Base-by-base conservation (phyloP, 2,113 vertebrate species). In the Cyprinodon variegatus region DNA sequence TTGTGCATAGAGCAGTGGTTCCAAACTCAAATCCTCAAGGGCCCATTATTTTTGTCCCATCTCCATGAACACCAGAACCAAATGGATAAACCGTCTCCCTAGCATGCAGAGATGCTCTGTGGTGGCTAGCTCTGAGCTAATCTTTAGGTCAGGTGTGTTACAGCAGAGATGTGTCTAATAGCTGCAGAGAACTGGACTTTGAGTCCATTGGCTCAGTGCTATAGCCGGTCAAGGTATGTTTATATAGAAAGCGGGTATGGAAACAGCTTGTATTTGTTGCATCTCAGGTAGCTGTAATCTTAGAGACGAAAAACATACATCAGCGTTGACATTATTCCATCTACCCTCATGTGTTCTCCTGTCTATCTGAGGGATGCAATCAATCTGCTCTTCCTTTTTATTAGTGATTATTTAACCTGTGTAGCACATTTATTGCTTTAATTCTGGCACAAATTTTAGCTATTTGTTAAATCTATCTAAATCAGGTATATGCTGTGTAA, bases 271-370 rank as follows among this genome's bases (percentile, higher is more conserved):
- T 61, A 14, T 9, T 75, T 12, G 10, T 68, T 77, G 70, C 62
- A 64, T 74, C 71, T 15, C 62, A 82, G 83, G 84, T 61, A 84
- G 57, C 67, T 83, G 81, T 68, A 84, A 80, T 68, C 66, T 70
- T 41, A 22, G 63, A 68, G 77, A 78, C 38, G 29, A 84, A 72
- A 81, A 84, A 84, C 77, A 79, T 67, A 72, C 72, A 85, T 86
- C 88, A 83, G 74, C 78, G 76, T 68, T 48, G 78, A 86, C 84
- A 69, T 79, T 79, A 83, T 76, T 61, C 50, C 66, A 70, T 62
- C 73, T 79, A 65, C 78, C 83, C 82, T 8, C 46, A 81, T 82
- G 83, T 65, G 59, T 65, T 78, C 48, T 11, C 29, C 37, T 46
- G 12, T 71, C 81, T 73, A 79, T 82, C 65, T 20, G 68, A 65